Percentiles rank a stretch among this genome's conserved stretches.
phyloP scores from a whole-genome alignment of 2,797 vertebrate species.

The Protosalanx chinensis region DNA sequence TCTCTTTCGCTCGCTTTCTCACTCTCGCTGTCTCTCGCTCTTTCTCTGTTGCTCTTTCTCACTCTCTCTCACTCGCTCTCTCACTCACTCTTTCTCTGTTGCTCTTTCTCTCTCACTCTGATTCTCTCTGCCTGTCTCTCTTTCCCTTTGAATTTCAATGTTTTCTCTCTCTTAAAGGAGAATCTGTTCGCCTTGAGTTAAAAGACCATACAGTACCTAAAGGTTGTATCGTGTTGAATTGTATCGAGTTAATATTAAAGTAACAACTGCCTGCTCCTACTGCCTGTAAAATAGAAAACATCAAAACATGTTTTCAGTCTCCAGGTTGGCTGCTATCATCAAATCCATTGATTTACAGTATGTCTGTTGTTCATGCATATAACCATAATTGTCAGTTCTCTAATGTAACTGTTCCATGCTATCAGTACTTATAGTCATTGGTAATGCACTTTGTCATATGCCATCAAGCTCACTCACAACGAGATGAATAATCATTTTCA shows the following conservation, averaged over 20 bases:
- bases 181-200: neutral
- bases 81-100: neutral
- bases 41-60: neutral
- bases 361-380: neutral
- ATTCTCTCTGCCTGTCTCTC: constrained; percentile 2
- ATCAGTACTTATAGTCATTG: neutral
- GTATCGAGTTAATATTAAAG: too few relatives aligned
- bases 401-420: neutral
- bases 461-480: neutral
- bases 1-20: constrained; percentile 1
- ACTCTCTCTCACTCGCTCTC: neutral
- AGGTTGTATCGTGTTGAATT: too few relatives aligned
- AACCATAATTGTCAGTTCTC: neutral
- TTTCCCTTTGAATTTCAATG: neutral
- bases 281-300: too few relatives aligned
- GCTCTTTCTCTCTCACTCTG: too few relatives aligned
- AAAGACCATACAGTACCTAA: neutral
- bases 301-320: too few relatives aligned
- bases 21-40: neutral
- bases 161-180: neutral
- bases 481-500: neutral
- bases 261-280: too few relatives aligned
- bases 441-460: neutral
- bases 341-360: neutral
- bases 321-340: neutral